A percentile compares a stretch with the other conserved stretches of the same genome.
Conservation (phyloP, 2,113 vertebrate species). For the Lutjanus erythropterus region DNA sequence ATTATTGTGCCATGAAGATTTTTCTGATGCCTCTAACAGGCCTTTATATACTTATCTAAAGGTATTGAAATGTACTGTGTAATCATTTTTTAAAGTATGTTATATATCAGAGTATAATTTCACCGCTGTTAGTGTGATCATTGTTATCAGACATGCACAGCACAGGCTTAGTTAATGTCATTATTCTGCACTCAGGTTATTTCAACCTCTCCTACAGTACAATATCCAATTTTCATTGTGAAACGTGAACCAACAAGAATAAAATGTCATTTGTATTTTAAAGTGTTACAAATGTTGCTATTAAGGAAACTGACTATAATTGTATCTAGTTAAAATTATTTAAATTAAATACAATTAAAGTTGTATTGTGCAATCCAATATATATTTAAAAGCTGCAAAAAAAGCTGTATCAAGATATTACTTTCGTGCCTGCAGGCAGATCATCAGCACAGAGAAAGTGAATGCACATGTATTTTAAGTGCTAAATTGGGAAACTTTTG, state of each 20-base stretch:
- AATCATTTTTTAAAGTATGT: conserved; percentile 18
- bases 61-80: conserved; percentile 4
- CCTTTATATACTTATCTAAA: conserved; percentile 1
- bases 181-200: neutral
- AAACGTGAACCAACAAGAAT: neutral
- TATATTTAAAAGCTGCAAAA: neutral
- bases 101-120: conserved; percentile 8
- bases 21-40: conserved; percentile 14
- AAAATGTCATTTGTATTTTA: neutral
- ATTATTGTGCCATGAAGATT: conserved; percentile 11
- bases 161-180: neutral
- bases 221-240: neutral
- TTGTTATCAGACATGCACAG: neutral
- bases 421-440: neutral
- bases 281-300: neutral
- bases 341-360: neutral
- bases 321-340: neutral
- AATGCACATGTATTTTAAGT: neutral
- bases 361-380: neutral
- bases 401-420: neutral
- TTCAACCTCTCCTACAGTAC: neutral
- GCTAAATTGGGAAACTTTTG: neutral
- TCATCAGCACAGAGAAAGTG: neutral
- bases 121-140: neutral
- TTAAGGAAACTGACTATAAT: neutral